A percentile compares a stretch with the other conserved stretches of the same genome.
Conservation (phyloP, 2,797 vertebrate species). For the Sebastes matsubarae region DNA sequence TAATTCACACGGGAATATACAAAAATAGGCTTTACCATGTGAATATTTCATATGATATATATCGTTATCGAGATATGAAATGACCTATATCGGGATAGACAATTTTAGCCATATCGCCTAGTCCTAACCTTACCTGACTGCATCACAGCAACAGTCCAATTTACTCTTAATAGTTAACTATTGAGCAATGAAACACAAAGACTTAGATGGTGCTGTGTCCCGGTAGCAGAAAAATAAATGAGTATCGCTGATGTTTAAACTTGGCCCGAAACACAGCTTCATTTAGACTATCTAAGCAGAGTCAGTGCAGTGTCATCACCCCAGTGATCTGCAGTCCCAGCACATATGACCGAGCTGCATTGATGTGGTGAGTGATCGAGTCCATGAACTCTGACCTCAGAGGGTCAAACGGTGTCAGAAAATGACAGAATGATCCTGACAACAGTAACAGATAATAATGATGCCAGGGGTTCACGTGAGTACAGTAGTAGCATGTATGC, state of each 20-base stretch:
- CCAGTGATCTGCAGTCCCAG: constrained; percentile 7
- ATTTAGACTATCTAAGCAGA: constrained; percentile 13
- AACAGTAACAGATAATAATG: neutral
- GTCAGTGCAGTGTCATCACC: constrained; percentile 29
- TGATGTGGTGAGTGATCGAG: constrained; percentile 4
- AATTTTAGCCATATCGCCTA: too few species aligned
- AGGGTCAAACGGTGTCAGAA: neutral
- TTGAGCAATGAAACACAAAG: neutral
- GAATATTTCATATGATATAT: too few species aligned
- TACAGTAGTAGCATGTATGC: neutral
- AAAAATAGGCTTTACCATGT: too few species aligned
- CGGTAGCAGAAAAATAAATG: neutral
- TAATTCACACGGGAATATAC: too few species aligned
- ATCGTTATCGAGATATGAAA: too few species aligned
- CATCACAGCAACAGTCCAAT: neutral
- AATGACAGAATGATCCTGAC: neutral
- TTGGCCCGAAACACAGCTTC: neutral
- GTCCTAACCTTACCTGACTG: too few species aligned
- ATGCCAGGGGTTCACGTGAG: neutral
- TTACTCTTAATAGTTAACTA: neutral
- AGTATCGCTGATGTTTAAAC: constrained; percentile 15
- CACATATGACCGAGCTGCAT: neutral
- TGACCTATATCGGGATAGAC: too few species aligned
- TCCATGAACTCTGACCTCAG: constrained; percentile 9
- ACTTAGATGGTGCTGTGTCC: neutral